Evolutionary conservation across 2,113 vertebrate genomes (phyloP).

Genomic region (Halcyon malimbica): DNA sequence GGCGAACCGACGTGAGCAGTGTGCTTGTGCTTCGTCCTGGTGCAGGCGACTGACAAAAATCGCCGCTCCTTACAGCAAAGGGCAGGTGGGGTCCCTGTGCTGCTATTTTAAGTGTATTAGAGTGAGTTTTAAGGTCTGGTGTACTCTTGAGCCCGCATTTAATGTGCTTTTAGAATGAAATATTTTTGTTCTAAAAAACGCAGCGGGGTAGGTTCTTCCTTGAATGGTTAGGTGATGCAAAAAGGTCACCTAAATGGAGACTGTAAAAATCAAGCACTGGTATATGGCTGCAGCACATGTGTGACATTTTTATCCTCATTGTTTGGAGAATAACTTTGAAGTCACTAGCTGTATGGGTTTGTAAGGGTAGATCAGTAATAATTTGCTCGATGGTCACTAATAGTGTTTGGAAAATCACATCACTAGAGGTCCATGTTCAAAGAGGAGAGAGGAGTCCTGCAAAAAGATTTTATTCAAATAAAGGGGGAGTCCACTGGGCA

Average conservation of each 20-base stretch:
- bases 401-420: too few relatives aligned
- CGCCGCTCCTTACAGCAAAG: fast-evolving
- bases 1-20: fast-evolving
- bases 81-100: too few relatives aligned
- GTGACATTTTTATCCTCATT: background rate
- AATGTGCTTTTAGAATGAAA: background rate
- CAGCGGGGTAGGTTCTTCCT: fast-evolving
- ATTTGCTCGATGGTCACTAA: too few relatives aligned
- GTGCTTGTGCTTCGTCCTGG: fast-evolving
- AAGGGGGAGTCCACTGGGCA: too few relatives aligned
- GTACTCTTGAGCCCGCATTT: background rate
- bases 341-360: background rate
- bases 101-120: too few relatives aligned
- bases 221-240: background rate
- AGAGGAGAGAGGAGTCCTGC: too few relatives aligned
- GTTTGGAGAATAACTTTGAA: background rate
- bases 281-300: background rate
- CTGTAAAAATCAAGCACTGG: background rate
- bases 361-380: too few relatives aligned
- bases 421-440: too few relatives aligned
- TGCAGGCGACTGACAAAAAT: background rate
- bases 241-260: background rate
- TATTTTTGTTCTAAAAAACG: background rate
- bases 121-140: background rate
- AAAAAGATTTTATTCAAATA: too few relatives aligned